Evolutionary conservation across 2,888 invertebrate species (phyloP), one percentile per base, ranked within the genome.

Genomic region (Oscheius onirici): DNA sequence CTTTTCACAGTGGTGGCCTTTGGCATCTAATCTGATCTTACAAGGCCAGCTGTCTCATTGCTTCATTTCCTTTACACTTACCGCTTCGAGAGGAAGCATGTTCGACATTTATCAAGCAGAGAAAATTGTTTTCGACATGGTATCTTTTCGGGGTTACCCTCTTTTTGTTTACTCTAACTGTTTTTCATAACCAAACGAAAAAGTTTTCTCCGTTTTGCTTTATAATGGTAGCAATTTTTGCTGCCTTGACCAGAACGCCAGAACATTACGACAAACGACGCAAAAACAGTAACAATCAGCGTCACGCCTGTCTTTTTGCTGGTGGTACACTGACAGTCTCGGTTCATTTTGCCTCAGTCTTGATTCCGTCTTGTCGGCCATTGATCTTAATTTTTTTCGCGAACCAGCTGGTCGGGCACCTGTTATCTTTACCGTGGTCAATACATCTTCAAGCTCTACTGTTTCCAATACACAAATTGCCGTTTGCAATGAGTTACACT

Each of bases 21-120:
- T 20, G 60, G 22, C 63, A n/a, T 49, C 49, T 63, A 63, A 63
- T 63, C 63, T 63, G 63, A 63, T 63, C 63, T 63, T 24, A 46
- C 63, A 63, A 63, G 63, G 58, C 58, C 58, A 41, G 58, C 58
- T 58, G 58, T 58, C 34, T 34, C 58, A 58, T 40, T 58, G 34
- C 58, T 58, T 58, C 58, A 15, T 58, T 58, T 41, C 41, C 58
- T 58, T 58, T 58, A 58, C 58, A 58, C 58, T 58, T 40, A 5
- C 58, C 58, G 41, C 34, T 34, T 34, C 34, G 34, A 34, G 34
- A 34, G 34, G 34, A 8, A 8, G 34, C 34, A 34, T 34, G 34
- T 34, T 34, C 34, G 34, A 34, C 34, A 34, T 34, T 34, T 34
- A 34, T 34, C 34, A 34, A 34, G 34, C 34, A 34, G 34, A 34